phyloP scores from a whole-genome alignment of 2,113 vertebrate species.

The Macrotus californicus region DNA sequence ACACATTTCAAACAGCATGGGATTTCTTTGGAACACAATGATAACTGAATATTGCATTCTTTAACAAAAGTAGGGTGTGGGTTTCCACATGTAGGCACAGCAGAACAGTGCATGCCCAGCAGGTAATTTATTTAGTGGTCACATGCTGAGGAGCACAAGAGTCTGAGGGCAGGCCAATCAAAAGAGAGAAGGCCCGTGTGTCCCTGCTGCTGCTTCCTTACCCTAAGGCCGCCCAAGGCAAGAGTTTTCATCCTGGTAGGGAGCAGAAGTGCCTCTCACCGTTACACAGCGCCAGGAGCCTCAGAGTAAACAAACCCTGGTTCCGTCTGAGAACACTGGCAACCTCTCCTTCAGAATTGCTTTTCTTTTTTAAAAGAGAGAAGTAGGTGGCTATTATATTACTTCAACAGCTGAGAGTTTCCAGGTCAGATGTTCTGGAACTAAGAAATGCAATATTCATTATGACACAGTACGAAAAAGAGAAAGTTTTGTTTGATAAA shows the following conservation, averaged over 20 bases:
- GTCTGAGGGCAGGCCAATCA: not conserved
- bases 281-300: not conserved
- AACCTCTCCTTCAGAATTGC: not conserved
- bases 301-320: not conserved
- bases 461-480: not conserved
- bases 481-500: not conserved
- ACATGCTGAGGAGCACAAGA: not conserved
- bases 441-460: not conserved
- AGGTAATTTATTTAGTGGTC: slow-evolving; percentile 4
- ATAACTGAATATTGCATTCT: not conserved
- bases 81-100: not conserved
- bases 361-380: slow-evolving; percentile 47
- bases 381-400: not conserved
- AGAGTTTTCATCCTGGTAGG: slow-evolving; percentile 39
- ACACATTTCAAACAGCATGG: not conserved
- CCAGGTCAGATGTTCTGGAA: not conserved
- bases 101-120: not conserved
- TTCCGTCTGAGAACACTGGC: slow-evolving; percentile 32
- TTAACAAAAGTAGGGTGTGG: not conserved
- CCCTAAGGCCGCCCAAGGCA: slow-evolving; percentile 47
- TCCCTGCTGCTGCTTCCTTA: slow-evolving; percentile 21
- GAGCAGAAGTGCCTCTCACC: not conserved
- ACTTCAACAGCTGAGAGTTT: not conserved
- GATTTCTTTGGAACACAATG: not conserved
- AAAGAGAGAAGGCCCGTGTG: not conserved